Base-by-base conservation (phyloP, 2,888 invertebrate genomes). In the Orgyia antiqua region DNA sequence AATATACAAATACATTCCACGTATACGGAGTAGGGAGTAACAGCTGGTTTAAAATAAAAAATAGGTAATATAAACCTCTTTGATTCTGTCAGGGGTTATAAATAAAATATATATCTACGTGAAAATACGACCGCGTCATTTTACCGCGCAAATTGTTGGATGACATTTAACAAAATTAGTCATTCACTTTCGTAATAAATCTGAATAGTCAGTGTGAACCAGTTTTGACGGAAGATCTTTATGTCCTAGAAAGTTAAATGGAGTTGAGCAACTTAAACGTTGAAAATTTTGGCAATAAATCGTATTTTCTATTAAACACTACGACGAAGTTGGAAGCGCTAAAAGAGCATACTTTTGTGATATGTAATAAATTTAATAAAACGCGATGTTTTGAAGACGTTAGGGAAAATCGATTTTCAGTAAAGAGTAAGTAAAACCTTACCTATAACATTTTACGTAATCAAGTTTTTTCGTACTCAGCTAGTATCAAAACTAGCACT, bases 191-290 rank as follows among this genome's bases (percentile, higher is more conserved):
- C 39, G 17, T 17, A 35, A 36, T 18, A 31, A 35, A 19, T 33
- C 15, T 34, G 36, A 38, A 31, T 30, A 38, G 9, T 9, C 2
- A 9, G 9, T 20, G 7, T 20, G 20, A 20, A 27, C 27, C 29
- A 26, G 24, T 32, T 40, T 36, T 41, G 42, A 52, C 31, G 39
- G 40, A 52, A 33, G 39, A 49, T 42, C 34, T 37, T 45, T 45
- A 40, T 32, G 36, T 39, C 39, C 29, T 25, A 30, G 29, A 11
- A 50, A 52, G 33, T 40, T 45, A 42, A 45, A 45, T 52, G 19
- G 35, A 52, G 35, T 48, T 42, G 27, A 18, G 24, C 20, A 40
- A 45, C 27, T 48, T 34, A 24, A 41, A 32, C 23, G 31, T 27
- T 33, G 27, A 35, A 49, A 42, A 39, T 40, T 39, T 29, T 21